phyloP scores from a whole-genome alignment of 2,888 invertebrate genomes.

The Caenorhabditis afra region DNA sequence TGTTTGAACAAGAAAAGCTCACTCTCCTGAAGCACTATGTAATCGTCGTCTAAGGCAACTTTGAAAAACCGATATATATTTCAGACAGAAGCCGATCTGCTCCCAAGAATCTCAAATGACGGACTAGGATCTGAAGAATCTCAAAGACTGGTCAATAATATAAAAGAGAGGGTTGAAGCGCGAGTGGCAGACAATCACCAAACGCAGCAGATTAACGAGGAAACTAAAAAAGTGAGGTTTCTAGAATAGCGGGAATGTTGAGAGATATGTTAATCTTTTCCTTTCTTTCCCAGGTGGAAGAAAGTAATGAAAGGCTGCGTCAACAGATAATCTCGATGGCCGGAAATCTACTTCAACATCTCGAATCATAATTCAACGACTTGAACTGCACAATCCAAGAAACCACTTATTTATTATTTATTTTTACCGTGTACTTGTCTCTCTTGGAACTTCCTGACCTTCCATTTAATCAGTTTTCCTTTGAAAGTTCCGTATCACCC shows the following conservation, averaged over 20 bases:
- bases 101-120: constrained; percentile 11
- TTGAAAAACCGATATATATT: constrained; percentile 22
- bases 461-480: background rate
- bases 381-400: background rate
- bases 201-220: background rate
- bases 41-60: background rate
- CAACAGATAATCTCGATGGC: background rate
- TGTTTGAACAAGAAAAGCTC: constrained; percentile 31
- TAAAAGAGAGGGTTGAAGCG: constrained; percentile 15
- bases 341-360: background rate
- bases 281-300: background rate
- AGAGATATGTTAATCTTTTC: too few species aligned
- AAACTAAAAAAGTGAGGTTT: background rate
- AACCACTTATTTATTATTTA: too few species aligned
- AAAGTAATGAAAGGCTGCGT: constrained; percentile 2
- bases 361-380: constrained; percentile 1
- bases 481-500: background rate
- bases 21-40: constrained; percentile 36
- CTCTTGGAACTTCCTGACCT: background rate
- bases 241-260: too few species aligned
- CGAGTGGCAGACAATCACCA: constrained; percentile 23
- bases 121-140: constrained; percentile 6
- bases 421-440: background rate
- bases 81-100: constrained; percentile 23
- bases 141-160: constrained; percentile 14